Base-by-base conservation (phyloP, 2,888 invertebrate genomes). In the Euzetes globulus region DNA sequence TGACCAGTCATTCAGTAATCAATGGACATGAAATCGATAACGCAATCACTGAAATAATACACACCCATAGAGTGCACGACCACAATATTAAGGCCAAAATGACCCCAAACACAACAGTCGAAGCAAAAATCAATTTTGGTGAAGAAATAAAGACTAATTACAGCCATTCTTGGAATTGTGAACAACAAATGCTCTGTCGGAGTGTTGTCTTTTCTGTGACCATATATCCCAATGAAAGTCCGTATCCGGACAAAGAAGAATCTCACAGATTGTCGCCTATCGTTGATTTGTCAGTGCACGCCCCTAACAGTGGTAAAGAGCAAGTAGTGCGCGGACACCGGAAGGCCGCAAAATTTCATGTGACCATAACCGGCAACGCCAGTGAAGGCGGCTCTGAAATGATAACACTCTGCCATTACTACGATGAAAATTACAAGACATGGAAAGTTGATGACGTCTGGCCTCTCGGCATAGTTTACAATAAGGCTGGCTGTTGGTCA, bases 361-460 rank as follows among this genome's bases (percentile, higher is more conserved):
- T 72, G 7, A 75, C 75, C n/a, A 50, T 75, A 13, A 76, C 75
- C 15, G 76, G 76, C 5, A 76, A 75, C 58, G 72, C 47, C 17
- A 55, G 50, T 13, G 22, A 33, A 33, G 75, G 74, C 19, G 74
- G 74, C 2, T 22, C 25, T 37, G 60, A 68, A 19, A 72, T 33
- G 19, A 52, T 68, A 9, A 76, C 76, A 50, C 75, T 71, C n/a
- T 79, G 79, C 19, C 71, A 75, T 29, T 78, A 74, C 52, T 79
- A 75, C 73, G 76, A 78, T 72, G 76, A 74, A 6, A n/a, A 27
- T 0, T 25, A n/a, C 17, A 68, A 76, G 19, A 71, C 71, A 2
- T 79, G 79, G 79, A 60, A 33, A 6, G 25, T 47, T 13, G 77
- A 77, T 11, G 78, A 76, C 3, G 33, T 79, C 4, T 73, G 76